Percentiles rank a stretch among this genome's conserved stretches.
These are phyloP conservation scores for Acipenser oxyrinchus DNA, from an alignment of 2,797 vertebrate genomes.

Conservation along the genomic window DNA sequence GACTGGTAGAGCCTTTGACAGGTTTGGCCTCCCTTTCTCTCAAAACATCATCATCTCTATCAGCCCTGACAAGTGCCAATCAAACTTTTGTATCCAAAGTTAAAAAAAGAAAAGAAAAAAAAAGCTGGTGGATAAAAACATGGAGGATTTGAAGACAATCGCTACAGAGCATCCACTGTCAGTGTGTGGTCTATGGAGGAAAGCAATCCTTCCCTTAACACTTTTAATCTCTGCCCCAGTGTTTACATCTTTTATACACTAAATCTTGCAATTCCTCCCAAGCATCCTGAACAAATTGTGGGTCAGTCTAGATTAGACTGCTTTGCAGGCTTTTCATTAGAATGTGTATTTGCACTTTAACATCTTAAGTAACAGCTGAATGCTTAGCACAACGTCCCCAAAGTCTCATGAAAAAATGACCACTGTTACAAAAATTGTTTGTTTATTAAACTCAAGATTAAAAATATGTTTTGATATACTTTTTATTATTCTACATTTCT, in stretches of 20 bases:
- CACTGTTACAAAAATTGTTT: conserved; percentile 22
- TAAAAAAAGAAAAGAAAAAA: conserved; percentile 23
- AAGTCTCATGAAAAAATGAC: conserved; percentile 37
- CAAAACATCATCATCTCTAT: conserved; percentile 79
- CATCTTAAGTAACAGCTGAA: conserved; percentile 87
- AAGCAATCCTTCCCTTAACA: conserved; percentile 63
- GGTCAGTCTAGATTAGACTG: conserved; percentile 83
- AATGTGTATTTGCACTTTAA: conserved; percentile 75
- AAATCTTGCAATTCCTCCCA: conserved; percentile 80
- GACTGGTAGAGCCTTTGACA: conserved; percentile 57
- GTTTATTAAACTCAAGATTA: background rate
- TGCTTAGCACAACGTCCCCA: conserved; percentile 57
- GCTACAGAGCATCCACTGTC: conserved; percentile 68
- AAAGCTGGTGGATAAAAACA: conserved; percentile 42
- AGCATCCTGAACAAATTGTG: conserved; percentile 76
- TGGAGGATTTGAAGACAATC: conserved; percentile 78
- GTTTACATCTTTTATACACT: conserved; percentile 76
- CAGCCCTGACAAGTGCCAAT: conserved; percentile 92
- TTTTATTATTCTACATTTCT: too few species aligned
- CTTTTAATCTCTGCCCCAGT: conserved; percentile 83
- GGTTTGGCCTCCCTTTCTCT: conserved; percentile 51
- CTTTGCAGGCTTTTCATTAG: conserved; percentile 70
- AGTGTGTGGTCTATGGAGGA: conserved; percentile 88
- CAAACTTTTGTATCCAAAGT: conserved; percentile 67
- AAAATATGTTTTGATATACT: background rate